These are phyloP conservation scores for Virgularia gustaviana DNA, from an alignment of 92 coral and sea anemone genomes.

Conservation along the genomic window DNA sequence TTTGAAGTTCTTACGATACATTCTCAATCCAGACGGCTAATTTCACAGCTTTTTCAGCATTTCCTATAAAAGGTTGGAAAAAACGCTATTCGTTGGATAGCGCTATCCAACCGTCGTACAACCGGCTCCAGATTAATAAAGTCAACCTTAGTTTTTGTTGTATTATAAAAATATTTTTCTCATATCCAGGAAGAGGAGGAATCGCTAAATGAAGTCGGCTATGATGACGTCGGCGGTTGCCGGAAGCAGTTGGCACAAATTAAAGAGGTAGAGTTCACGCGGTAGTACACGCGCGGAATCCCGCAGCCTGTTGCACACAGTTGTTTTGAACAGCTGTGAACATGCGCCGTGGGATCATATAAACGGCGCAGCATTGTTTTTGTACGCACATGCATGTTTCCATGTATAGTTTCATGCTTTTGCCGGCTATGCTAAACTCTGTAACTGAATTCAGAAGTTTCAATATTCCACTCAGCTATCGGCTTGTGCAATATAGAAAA, in stretches of 20 bases:
- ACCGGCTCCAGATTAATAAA: background rate
- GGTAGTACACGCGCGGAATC: background rate
- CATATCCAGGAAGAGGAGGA: constrained; percentile 95
- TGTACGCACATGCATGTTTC: too few species aligned
- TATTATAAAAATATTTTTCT: background rate
- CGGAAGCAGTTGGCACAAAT: constrained; percentile 96
- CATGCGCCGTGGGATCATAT: background rate
- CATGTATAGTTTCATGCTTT: too few species aligned
- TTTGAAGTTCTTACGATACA: too few species aligned
- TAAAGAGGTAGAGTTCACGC: constrained; percentile 68
- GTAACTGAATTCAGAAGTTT: too few species aligned
- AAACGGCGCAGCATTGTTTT: background rate
- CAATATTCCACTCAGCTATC: too few species aligned
- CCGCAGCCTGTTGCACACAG: background rate
- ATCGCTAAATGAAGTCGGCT: constrained; percentile 96
- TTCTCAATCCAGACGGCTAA: too few species aligned
- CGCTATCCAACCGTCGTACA: too few species aligned
- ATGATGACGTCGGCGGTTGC: constrained; percentile 99
- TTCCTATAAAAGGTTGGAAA: too few species aligned
- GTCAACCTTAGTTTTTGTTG: background rate
- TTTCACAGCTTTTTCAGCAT: too few species aligned
- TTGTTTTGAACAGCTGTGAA: background rate
- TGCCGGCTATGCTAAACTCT: too few species aligned
- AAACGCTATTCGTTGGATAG: too few species aligned
- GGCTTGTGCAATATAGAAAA: too few species aligned